These are phyloP conservation scores for Onychorhynchus coronatus DNA, from an alignment of 2,113 vertebrate genomes.

Conservation along the genomic window DNA sequence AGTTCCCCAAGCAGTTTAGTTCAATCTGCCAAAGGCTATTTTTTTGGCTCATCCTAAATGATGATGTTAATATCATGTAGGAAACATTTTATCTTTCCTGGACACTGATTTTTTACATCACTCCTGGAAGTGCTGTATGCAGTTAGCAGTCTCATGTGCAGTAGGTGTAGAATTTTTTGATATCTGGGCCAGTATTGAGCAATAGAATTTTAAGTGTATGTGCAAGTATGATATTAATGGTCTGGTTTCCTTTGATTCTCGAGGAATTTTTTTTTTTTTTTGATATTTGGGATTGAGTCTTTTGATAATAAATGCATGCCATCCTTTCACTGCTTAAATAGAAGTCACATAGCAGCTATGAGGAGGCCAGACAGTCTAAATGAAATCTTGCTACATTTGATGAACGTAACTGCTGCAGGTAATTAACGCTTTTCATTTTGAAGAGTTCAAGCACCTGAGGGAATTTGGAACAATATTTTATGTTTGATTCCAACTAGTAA, in stretches of 20 bases:
- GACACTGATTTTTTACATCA: neutral
- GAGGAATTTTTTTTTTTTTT: neutral
- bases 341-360: neutral
- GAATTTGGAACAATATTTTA: conserved; percentile 30
- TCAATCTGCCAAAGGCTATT: neutral
- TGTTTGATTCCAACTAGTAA: conserved; percentile 15
- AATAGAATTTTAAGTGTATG: neutral
- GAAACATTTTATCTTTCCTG: neutral
- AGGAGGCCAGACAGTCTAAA: neutral
- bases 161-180: neutral
- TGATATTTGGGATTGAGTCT: neutral
- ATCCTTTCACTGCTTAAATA: neutral
- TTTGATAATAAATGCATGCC: neutral
- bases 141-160: neutral
- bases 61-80: neutral
- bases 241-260: neutral
- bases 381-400: neutral
- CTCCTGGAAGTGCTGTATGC: neutral
- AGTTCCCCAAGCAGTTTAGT: neutral
- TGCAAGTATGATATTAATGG: neutral
- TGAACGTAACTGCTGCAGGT: conserved; percentile 43
- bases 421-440: conserved; percentile 47
- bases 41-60: conserved; percentile 1
- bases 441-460: conserved; percentile 33
- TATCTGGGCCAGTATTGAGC: neutral